These are phyloP conservation scores for Neogale vison DNA, from an alignment of 2,113 vertebrate genomes.

Conservation along the genomic window DNA sequence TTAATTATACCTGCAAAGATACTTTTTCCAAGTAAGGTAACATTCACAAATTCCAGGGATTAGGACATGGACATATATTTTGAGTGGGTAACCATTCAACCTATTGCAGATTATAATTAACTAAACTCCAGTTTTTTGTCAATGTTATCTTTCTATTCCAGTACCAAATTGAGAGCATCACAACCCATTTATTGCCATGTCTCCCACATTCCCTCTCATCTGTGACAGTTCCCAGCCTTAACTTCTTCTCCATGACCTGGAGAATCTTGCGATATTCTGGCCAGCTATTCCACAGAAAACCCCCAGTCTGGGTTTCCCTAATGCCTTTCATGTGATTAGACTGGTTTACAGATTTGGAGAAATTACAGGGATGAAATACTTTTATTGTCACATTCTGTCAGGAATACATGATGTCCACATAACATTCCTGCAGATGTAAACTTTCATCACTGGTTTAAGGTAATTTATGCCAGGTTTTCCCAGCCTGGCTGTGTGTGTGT, in stretches of 20 bases:
- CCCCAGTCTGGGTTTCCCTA: background rate
- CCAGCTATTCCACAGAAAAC: background rate
- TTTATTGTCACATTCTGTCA: background rate
- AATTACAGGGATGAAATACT: background rate
- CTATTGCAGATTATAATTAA: background rate
- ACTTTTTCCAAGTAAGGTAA: background rate
- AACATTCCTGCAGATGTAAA: background rate
- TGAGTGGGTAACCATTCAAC: background rate
- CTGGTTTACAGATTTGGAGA: background rate
- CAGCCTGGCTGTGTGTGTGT: background rate
- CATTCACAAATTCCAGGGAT: background rate
- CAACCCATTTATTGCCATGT: background rate
- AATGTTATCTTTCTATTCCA: background rate
- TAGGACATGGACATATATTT: background rate
- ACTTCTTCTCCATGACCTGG: background rate
- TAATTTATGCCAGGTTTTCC: background rate
- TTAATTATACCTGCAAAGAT: background rate
- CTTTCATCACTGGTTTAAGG: background rate
- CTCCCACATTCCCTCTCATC: background rate
- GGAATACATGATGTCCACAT: no score
- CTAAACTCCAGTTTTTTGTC: background rate
- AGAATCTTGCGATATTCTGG: background rate
- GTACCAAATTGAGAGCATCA: background rate
- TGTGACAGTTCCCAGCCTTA: background rate
- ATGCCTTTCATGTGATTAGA: background rate